Conservation (phyloP, 2,888 invertebrate species). For the Apamea monoglypha region DNA sequence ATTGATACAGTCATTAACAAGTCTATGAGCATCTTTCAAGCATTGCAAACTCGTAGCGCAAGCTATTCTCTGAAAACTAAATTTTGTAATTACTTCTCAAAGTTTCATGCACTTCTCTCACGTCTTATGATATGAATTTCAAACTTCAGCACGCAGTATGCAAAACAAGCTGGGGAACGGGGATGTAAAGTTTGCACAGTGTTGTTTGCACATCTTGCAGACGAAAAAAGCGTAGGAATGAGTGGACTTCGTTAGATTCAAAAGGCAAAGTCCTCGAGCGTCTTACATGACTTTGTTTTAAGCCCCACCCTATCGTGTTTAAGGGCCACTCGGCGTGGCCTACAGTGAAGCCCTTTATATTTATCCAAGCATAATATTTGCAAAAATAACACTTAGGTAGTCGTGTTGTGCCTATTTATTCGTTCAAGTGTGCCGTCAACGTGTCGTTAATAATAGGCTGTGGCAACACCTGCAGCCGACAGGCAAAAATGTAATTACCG, state of each 20-base stretch:
- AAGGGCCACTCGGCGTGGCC: constrained; percentile 49
- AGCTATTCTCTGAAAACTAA: neutral
- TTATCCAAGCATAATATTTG: constrained; percentile 58
- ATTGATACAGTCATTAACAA: too few relatives aligned
- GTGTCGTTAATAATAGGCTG: constrained; percentile 33
- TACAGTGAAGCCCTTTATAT: constrained; percentile 47
- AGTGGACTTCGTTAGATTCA: constrained; percentile 61
- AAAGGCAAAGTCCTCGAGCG: constrained; percentile 55
- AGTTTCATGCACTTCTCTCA: neutral
- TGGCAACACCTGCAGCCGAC: constrained; percentile 45
- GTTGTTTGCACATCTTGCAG: constrained; percentile 30
- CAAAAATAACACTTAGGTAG: constrained; percentile 42
- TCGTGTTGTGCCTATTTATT: constrained; percentile 38
- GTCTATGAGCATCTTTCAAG: neutral
- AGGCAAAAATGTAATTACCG: constrained; percentile 42
- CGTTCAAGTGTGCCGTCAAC: constrained; percentile 32
- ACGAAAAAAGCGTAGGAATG: constrained; percentile 27
- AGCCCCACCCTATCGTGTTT: constrained; percentile 50
- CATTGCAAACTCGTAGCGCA: neutral
- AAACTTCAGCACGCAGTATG: constrained; percentile 6
- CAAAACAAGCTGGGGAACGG: constrained; percentile 11
- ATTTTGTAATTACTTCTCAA: neutral
- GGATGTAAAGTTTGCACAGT: constrained; percentile 27
- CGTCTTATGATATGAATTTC: neutral
- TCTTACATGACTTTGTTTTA: constrained; percentile 58